Percentiles rank a stretch among this genome's conserved stretches.
Conservation (phyloP, 2,888 invertebrate genomes). For the Cephus sareptanus region DNA sequence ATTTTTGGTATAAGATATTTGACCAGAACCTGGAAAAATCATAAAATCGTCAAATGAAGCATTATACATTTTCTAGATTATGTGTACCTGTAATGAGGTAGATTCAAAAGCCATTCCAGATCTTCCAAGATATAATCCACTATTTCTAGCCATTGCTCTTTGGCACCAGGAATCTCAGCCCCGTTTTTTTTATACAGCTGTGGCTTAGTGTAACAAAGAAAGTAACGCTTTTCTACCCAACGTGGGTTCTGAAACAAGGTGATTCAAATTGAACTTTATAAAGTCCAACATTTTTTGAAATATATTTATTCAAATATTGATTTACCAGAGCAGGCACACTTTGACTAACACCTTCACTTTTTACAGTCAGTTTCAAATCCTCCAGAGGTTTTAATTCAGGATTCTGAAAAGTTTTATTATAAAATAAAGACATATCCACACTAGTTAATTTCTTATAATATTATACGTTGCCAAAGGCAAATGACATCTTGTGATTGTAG, state of each 20-base stretch:
- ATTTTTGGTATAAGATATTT: constrained; percentile 74
- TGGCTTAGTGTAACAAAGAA: constrained; percentile 72
- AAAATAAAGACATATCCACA: neutral
- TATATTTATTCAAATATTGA: constrained; percentile 5
- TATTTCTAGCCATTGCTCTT: constrained; percentile 76
- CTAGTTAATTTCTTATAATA: neutral
- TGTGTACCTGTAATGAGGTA: constrained; percentile 75
- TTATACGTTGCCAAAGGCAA: too few species aligned
- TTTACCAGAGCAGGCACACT: constrained; percentile 74
- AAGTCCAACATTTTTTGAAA: neutral
- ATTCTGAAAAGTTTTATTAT: constrained; percentile 44
- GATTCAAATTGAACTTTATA: constrained; percentile 2
- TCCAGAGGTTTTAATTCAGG: constrained; percentile 57
- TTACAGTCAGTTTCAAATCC: constrained; percentile 63
- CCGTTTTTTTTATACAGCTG: constrained; percentile 65
- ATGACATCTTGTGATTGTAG: too few species aligned
- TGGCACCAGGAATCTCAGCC: constrained; percentile 69
- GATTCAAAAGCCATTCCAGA: constrained; percentile 75
- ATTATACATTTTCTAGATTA: neutral
- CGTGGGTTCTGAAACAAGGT: constrained; percentile 67
- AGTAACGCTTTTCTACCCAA: constrained; percentile 71
- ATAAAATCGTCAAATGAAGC: neutral
- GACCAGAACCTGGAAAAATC: constrained; percentile 75
- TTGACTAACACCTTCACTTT: constrained; percentile 69
- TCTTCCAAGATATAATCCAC: constrained; percentile 74